Conservation (phyloP, 2,797 vertebrate genomes). For the Leuciscus waleckii region DNA sequence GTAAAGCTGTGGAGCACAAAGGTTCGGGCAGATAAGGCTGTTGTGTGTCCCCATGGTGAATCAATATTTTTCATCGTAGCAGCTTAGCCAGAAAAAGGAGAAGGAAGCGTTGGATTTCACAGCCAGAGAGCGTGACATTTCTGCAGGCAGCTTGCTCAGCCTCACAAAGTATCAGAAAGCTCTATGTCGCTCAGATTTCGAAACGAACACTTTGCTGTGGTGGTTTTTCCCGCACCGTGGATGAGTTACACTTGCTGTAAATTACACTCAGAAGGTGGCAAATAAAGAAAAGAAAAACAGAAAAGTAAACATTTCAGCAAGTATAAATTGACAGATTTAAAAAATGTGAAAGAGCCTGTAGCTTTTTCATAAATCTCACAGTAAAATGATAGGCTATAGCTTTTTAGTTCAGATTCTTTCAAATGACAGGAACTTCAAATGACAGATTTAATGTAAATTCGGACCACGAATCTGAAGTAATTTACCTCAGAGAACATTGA, state of each 20-base stretch:
- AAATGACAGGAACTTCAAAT: not conserved
- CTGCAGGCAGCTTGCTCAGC: constrained; percentile 40
- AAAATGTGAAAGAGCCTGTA: not conserved
- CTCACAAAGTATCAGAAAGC: constrained; percentile 46
- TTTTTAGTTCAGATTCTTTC: not conserved
- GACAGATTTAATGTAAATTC: not conserved
- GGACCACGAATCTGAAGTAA: not conserved
- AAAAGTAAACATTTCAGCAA: not conserved
- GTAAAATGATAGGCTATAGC: not conserved
- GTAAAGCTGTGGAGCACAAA: constrained; percentile 52
- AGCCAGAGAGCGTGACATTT: constrained; percentile 53
- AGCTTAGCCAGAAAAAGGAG: constrained; percentile 61
- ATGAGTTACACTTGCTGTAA: constrained; percentile 13
- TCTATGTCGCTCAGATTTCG: constrained; percentile 21
- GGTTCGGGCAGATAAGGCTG: constrained; percentile 59
- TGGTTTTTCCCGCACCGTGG: constrained; percentile 5
- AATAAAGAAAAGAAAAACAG: constrained; percentile 8
- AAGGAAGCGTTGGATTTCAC: constrained; percentile 62
- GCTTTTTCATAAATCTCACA: not conserved
- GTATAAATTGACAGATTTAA: not conserved
- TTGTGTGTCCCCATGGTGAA: constrained; percentile 50
- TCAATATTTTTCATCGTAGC: constrained; percentile 62
- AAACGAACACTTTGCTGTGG: constrained; percentile 16
- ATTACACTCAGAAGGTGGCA: not conserved
- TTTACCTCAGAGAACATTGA: not conserved